phyloP scores from a whole-genome alignment of 2,113 vertebrate species.

The Vidua macroura region DNA sequence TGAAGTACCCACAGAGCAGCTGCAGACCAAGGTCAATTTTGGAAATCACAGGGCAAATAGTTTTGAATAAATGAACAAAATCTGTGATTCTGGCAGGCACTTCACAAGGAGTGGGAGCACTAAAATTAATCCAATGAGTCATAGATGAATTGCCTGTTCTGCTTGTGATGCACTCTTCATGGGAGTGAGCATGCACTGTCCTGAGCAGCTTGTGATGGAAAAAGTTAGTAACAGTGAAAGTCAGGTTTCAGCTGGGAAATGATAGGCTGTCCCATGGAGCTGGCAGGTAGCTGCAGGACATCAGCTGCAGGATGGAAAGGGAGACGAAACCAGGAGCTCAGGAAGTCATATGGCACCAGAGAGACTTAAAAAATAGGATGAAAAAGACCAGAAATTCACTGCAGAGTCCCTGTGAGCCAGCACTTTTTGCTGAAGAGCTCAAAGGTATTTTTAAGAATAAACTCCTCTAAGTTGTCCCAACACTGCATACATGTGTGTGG shows the following conservation, averaged over 20 bases:
- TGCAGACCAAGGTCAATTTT: background rate
- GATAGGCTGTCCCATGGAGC: background rate
- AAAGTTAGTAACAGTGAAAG: background rate
- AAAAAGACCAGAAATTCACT: background rate
- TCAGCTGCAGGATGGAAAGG: background rate
- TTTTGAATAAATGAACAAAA: slow-evolving; percentile 23
- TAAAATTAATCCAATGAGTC: background rate
- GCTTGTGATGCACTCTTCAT: background rate
- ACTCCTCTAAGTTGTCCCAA: background rate
- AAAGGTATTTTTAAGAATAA: background rate
- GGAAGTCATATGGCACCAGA: background rate
- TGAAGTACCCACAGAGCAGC: background rate
- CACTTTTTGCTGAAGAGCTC: background rate
- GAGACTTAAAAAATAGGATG: background rate
- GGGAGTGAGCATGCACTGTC: background rate
- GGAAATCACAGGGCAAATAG: background rate
- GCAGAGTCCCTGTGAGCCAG: background rate
- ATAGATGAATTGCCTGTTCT: background rate
- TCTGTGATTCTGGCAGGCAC: background rate
- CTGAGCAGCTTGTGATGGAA: background rate
- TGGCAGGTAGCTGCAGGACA: background rate
- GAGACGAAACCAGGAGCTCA: background rate
- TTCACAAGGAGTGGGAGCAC: background rate
- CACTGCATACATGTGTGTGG: accelerated
- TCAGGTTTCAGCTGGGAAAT: background rate